Evolutionary conservation across 2,113 vertebrate species (phyloP), one percentile per base, ranked within the genome.

Genomic region (Oenanthe melanoleuca): DNA sequence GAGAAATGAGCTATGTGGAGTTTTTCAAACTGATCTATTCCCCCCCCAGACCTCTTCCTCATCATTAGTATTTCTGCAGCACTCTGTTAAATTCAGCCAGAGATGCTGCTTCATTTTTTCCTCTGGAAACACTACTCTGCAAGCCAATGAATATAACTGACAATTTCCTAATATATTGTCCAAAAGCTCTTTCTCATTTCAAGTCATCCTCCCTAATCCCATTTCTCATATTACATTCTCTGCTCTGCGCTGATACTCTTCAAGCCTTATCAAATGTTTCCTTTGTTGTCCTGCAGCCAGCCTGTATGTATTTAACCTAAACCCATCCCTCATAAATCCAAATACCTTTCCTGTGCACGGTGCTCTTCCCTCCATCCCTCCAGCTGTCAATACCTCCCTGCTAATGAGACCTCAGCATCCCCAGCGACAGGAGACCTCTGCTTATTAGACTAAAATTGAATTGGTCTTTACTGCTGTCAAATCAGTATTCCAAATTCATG

Each of bases 401-500:
- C 67, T 93, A 96, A 88, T 0, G 1, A 90, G 85, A 34, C 31
- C n/a, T 83, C 67, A 80, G 67, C 79, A 92, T 74, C 67, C 64
- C 9, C 4, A 93, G 67, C 55, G 74, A 88, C 79, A 78, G 47
- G 4, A 93, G 52, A 80, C 63, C 67, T 80, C 67, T 80, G 55
- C 81, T 73, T 88, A 83, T 64, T 82, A 86, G 55, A 28, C 69
- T 74, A 23, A 93, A 92, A 80, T 26, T 78, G 69, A 86, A 88
- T 57, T 73, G 64, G 75, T 60, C 60, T 80, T 74, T 49, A 88
- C 29, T 90, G 82, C 79, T 94, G 85, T 88, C 89, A 90, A 89
- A 93, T 90, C 75, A 88, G 59, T 31, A 86, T 90, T 90, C 87
- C 77, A 83, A 86, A 96, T 80, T 88, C 24, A 88, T 23, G n/a